Evolutionary conservation across 1,140 invertebrate species (phyloP).

Genomic region (Agrilus planipennis): DNA sequence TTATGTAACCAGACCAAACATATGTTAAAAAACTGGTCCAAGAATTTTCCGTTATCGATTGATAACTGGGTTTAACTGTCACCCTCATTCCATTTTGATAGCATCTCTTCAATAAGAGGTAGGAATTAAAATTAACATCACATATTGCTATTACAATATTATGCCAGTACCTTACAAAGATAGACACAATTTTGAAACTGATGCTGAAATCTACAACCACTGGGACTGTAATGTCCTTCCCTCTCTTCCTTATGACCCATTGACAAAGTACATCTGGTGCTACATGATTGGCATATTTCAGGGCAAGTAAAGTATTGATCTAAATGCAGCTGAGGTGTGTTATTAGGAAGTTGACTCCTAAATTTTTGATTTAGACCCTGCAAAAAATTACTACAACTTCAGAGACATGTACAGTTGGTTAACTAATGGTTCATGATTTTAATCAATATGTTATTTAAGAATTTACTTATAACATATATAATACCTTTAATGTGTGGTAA

Average conservation of each 20-base stretch:
- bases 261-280: slow-evolving; percentile 52
- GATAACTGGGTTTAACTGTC: slow-evolving; percentile 46
- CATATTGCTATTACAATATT: too few relatives aligned
- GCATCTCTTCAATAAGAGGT: slow-evolving; percentile 31
- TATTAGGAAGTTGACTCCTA: slow-evolving; percentile 52
- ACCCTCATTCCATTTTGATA: slow-evolving; percentile 48
- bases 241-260: slow-evolving; percentile 69
- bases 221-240: slow-evolving; percentile 43
- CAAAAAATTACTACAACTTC: slow-evolving; percentile 11
- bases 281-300: slow-evolving; percentile 59
- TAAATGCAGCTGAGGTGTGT: slow-evolving; percentile 53
- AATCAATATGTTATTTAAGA: not conserved
- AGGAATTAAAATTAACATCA: too few relatives aligned
- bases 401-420: not conserved
- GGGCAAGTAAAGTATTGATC: slow-evolving; percentile 74
- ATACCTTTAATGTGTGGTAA: slow-evolving; percentile 52
- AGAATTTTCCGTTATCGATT: slow-evolving; percentile 51
- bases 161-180: slow-evolving; percentile 47
- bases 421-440: too few relatives aligned
- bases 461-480: not conserved
- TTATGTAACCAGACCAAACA: slow-evolving; percentile 69
- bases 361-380: slow-evolving; percentile 68
- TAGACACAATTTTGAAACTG: slow-evolving; percentile 69
- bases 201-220: slow-evolving; percentile 56
- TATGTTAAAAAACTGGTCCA: slow-evolving; percentile 65